Base-by-base conservation (phyloP, 2,888 invertebrate species). In the Drosophila paranaensis region DNA sequence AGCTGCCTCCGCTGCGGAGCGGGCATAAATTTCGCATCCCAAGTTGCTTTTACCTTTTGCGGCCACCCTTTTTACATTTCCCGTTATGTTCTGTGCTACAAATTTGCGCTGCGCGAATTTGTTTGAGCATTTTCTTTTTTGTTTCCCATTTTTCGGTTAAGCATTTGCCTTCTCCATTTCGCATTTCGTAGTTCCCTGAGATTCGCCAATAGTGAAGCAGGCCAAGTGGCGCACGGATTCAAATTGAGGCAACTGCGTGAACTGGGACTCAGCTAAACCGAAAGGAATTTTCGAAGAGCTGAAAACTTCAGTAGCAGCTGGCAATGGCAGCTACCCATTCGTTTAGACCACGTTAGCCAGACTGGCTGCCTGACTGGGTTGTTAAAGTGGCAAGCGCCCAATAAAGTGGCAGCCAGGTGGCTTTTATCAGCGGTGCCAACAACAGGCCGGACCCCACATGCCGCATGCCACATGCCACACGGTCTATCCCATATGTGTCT, bases 31-130 rank as follows among this genome's bases (percentile, higher is more conserved):
- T 84, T 83, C 61, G 65, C 54, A 86, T 78, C 74, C 65, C 71
- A 82, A 84, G 82, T 84, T 82, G 88, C 82, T 84, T 82, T 84
- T 84, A 80, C 84, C 84, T 87, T 84, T 84, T 84, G 84, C 63
- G 84, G 84, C 60, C 71, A 87, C 84, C 88, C 88, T 84, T 84
- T 83, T 87, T 73, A 51, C 71, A 67, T 87, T 84, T 76, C 84
- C 88, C 78, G 80, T 82, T 87, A 82, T 75, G 79, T 79, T 83
- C 64, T 71, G 64, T 62, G 69, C 77, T 70, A 78, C 81, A 77
- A 77, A 77, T 79, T 77, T 74, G 76, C 64, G 58, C 70, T 53
- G 50, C 60, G 74, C 68, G 73, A 74, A 69, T 77, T 77, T 76
- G 56, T 56, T 71, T 58, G 45, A 55, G 37, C 33, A 39, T 63